Conservation (phyloP, 1,140 invertebrate genomes). For the Lordiphosa stackelbergi region DNA sequence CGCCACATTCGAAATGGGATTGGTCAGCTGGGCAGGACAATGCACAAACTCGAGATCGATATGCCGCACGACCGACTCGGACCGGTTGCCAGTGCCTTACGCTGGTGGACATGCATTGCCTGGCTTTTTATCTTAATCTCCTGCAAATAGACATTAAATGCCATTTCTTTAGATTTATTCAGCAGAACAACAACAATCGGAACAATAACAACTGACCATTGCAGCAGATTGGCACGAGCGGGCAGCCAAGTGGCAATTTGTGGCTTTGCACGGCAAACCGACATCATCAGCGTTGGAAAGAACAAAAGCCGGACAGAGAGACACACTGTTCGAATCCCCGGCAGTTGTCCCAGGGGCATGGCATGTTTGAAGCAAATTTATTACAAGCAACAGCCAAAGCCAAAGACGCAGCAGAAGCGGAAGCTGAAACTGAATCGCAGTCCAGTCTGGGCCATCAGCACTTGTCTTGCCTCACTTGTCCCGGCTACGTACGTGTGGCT, state of each 20-base stretch:
- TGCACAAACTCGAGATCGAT: conserved; percentile 60
- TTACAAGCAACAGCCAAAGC: conserved; percentile 65
- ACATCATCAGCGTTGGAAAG: conserved; percentile 69
- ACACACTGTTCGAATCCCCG: conserved; percentile 33
- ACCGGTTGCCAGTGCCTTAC: too few relatives aligned
- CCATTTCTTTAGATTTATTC: conserved; percentile 75
- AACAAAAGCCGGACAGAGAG: conserved; percentile 56
- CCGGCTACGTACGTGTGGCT: conserved; percentile 62
- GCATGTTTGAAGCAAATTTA: conserved; percentile 75
- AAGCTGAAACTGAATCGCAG: conserved; percentile 31
- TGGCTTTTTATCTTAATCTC: conserved; percentile 75
- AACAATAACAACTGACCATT: conserved; percentile 40
- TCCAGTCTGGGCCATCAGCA: conserved; percentile 65
- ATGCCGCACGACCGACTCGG: conserved; percentile 57
- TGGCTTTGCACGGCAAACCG: conserved; percentile 73
- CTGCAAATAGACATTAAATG: conserved; percentile 76
- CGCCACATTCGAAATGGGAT: conserved; percentile 59
- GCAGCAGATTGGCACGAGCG: conserved; percentile 71
- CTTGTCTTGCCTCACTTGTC: conserved; percentile 26
- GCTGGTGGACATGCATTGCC: conserved; percentile 32
- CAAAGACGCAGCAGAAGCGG: conserved; percentile 20
- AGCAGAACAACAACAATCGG: conserved; percentile 13
- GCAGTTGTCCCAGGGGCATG: conserved; percentile 70
- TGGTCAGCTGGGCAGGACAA: conserved; percentile 39
- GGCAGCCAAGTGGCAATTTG: conserved; percentile 74